Evolutionary conservation across 2,888 invertebrate species (phyloP), one percentile per base, ranked within the genome.

Genomic region (Xestoiulus laeticollis): DNA sequence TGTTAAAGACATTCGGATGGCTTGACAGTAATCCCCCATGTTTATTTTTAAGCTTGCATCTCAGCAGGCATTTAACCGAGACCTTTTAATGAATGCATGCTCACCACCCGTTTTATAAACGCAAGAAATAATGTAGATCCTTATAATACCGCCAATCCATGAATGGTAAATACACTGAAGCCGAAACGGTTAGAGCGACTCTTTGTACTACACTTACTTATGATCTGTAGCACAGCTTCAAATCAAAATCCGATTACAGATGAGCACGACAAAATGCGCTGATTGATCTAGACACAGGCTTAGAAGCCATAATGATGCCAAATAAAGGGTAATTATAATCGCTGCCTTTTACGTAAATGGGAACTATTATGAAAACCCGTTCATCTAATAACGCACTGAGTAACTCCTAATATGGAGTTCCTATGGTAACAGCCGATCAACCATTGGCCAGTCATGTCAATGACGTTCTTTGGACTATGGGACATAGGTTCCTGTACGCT

Each of bases 381-480:
- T 59, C 59, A 59, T 59, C n/a, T 22, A 59, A 59, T 59, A n/a
- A 59, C 6, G 59, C 1, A 48, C 48, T 14, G 48, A 48, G 48
- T 12, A 0, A 14, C 48, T 48, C 59, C 59, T n/a, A 59, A 59
- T 59, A 59, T 59, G 59, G 2, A 59, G 59, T 59, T 59, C 59
- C 59, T 59, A 59, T 59, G 59, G 59, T n/a, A 59, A 59, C 59
- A 59, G 59, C 59, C 22, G n/a, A n/a, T n/a, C 59, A n/a, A 59
- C 59, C 59, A 59, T 16, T n/a, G n/a, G n/a, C 22, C n/a, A 59
- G n/a, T 59, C 6, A 59, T 22, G 59, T 19, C 59, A 14, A 48
- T 48, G 59, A n/a, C 59, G n/a, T 59, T 59, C 59, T n/a, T 59
- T 22, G n/a, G 59, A 59, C 59, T 22, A n/a, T 59, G 1, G 22